Evolutionary conservation across 2,113 vertebrate species (phyloP), one percentile per base, ranked within the genome.

Genomic region (Sitta europaea): DNA sequence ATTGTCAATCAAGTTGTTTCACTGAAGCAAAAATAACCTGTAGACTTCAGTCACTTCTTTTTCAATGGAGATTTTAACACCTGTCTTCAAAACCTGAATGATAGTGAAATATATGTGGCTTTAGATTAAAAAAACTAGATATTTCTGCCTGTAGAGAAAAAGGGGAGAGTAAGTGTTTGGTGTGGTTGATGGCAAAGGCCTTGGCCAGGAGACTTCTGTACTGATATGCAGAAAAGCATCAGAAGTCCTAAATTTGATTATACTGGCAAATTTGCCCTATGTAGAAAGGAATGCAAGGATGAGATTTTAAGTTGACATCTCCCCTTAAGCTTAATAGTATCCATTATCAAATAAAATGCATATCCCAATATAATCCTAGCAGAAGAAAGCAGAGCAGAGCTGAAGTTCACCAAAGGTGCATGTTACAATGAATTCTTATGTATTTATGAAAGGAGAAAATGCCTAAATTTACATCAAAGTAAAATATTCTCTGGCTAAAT

Each of bases 21-120:
- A 81, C 40, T 75, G 73, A 53, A 79, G 45, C 59, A 91, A 91
- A 96, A 96, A 93, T 86, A 83, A 76, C 75, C 33, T 66, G 16
- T 12, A 82, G 67, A 24, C 20, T 85, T 92, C 63, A 86, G 43
- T 74, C 65, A 57, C 17, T 74, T 80, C 43, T 59, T 77, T 87
- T 71, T 62, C 43, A 70, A 66, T 43, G 15, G 22, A 35, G 42
- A 40, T 24, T 85, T 92, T 73, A 66, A 83, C 28, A 55, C n/a
- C 31, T 75, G 31, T 73, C 75, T 83, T 86, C 25, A 74, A 92
- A 92, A 58, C 15, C 5, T 75, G 68, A 84, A 77, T 88, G 53
- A 31, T 13, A 47, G 35, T 43, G 51, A 66, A 90, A 79, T 40
- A 79, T 40, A 21, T 1, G 2, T 28, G 19, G 23, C 31, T 80